Evolutionary conservation across 2,113 vertebrate species (phyloP), one percentile per base, ranked within the genome.

Genomic region (Bambusicola thoracicus): DNA sequence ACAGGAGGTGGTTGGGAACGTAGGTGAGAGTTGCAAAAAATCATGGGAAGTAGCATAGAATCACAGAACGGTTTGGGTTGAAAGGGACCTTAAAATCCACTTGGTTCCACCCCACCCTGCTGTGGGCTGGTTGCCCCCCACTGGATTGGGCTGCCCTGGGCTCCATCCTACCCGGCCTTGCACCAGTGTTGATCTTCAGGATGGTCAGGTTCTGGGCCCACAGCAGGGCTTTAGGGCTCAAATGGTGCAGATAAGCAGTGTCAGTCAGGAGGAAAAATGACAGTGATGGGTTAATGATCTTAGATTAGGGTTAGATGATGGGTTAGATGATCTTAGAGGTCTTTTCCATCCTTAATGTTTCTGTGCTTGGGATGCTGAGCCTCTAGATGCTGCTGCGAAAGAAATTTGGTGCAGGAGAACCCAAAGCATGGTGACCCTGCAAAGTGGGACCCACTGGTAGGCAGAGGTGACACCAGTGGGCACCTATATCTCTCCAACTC

Each of bases 381-480:
- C 40, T 19, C 43, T 63, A 10, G 32, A 58, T 15, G 16, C 14
- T 49, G 30, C 41, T 72, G 27, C 67, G 56, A 70, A 66, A 43
- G 55, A 62, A 80, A 36, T 6, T 43, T 15, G 11, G 11, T 29
- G 4, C 13, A 66, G 22, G n/a, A 44, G 61, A 59, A 81, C 17
- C 32, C 11, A 36, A 44, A 29, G 21, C 27, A 8, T 0, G 0
- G 21, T 0, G 8, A 27, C 1, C 13, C 36, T 41, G 4, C 30
- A 11, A 27, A n/a, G 40, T 77, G 77, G 43, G 17, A 65, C 21
- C 32, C 70, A 27, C 27, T 20, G 0, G 3, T 55, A 66, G n/a
- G n/a, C 49, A 83, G 41, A 77, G 48, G 24, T 41, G 68, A 72
- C 53, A 59, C 3, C 15, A n/a, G 58, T 13, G 12, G 40, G 18